A percentile compares a stretch with the other conserved stretches of the same genome.
Evolutionary conservation across 2,797 vertebrate species (phyloP).

Genomic region (Sebastes vulpes): DNA sequence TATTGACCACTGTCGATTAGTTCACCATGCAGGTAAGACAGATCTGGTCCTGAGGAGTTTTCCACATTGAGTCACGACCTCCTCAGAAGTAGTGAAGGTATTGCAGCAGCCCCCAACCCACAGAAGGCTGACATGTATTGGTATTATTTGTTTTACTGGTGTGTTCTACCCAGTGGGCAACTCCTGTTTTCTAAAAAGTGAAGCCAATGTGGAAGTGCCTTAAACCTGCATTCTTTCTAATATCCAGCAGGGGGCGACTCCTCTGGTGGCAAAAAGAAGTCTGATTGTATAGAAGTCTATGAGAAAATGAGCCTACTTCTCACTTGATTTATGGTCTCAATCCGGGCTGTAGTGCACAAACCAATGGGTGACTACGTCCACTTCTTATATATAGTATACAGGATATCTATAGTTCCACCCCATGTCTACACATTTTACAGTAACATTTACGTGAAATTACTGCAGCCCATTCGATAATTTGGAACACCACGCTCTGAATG

Average conservation of each 20-base stretch:
- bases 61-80: background rate
- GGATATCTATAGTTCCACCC: background rate
- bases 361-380: background rate
- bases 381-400: background rate
- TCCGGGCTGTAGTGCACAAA: background rate
- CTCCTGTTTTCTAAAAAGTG: no score
- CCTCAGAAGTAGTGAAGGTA: background rate
- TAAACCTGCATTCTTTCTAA: no score
- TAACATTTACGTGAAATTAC: background rate
- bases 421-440: background rate
- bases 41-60: background rate
- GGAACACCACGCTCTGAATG: background rate
- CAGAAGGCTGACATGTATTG: background rate
- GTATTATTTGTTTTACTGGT: background rate
- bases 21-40: no score
- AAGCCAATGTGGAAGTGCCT: no score
- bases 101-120: background rate
- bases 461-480: background rate
- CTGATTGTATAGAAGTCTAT: no score
- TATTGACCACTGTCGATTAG: no score
- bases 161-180: no score
- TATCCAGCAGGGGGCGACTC: no score
- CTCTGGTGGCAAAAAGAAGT: no score
- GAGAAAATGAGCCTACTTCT: no score
- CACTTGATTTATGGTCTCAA: background rate